phyloP scores from a whole-genome alignment of 2,113 vertebrate species.

The Acrocephalus kingi region DNA sequence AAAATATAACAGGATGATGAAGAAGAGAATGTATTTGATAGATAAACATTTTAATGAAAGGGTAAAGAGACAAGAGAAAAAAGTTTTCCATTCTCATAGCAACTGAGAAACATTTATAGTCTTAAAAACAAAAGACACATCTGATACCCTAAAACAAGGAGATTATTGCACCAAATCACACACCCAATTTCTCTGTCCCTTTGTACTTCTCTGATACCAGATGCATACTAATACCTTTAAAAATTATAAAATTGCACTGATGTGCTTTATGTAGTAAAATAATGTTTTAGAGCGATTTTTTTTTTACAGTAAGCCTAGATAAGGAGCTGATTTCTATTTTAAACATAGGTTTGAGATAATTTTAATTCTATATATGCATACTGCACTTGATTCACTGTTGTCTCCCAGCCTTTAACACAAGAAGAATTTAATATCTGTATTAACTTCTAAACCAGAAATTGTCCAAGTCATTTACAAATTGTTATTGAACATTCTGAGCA shows the following conservation, averaged over 20 bases:
- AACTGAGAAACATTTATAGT: background rate
- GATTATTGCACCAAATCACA: background rate
- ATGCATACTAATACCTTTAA: background rate
- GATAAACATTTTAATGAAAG: background rate
- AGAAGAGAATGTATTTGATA: background rate
- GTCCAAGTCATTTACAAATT: background rate
- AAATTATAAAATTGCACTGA: background rate
- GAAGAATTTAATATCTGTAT: background rate
- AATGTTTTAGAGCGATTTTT: rapidly evolving
- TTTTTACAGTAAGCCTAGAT: background rate
- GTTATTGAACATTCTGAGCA: background rate
- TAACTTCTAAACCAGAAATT: background rate
- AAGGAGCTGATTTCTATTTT: background rate
- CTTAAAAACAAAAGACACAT: background rate
- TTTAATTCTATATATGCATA: background rate
- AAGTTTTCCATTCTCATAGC: background rate
- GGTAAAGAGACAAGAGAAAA: rapidly evolving
- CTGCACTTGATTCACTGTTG: background rate
- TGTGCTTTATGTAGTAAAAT: background rate
- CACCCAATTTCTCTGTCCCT: background rate
- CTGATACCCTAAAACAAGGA: background rate
- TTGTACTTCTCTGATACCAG: background rate
- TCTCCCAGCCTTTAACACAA: background rate
- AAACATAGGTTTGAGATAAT: background rate
- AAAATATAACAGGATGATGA: background rate